Conservation (phyloP, 1,140 invertebrate species). For the Heliconius congener region DNA sequence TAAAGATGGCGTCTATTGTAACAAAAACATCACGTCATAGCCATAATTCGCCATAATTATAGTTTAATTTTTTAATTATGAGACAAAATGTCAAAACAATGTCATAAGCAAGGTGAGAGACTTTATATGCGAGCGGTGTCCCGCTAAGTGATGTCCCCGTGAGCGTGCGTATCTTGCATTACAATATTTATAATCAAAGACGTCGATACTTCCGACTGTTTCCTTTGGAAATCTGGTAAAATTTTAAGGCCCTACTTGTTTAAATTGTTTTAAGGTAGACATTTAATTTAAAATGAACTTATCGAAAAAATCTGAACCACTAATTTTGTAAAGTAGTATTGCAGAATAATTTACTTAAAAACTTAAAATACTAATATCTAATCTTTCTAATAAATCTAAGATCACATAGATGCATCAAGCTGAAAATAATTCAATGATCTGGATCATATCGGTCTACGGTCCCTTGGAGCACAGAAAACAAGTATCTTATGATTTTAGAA, state of each 20-base stretch:
- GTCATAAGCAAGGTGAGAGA: conserved; percentile 46
- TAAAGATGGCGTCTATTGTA: conserved; percentile 4
- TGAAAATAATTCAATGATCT: too few species aligned
- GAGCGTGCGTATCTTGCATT: conserved; percentile 28
- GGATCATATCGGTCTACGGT: too few species aligned
- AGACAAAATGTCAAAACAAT: conserved; percentile 41
- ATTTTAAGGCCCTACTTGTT: not conserved
- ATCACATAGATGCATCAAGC: too few species aligned
- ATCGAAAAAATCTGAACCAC: too few species aligned
- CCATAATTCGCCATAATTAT: conserved; percentile 12
- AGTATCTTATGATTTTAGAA: too few species aligned
- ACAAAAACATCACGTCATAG: not conserved
- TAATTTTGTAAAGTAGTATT: too few species aligned
- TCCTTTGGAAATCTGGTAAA: not conserved
- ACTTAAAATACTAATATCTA: too few species aligned
- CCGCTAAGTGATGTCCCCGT: conserved; percentile 40
- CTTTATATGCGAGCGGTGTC: conserved; percentile 38
- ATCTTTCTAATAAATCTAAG: too few species aligned
- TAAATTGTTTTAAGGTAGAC: not conserved
- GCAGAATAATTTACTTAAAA: too few species aligned
- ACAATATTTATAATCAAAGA: conserved; percentile 29
- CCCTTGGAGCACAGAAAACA: too few species aligned
- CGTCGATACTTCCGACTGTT: conserved; percentile 30
- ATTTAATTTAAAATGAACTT: not conserved
- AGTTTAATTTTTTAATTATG: not conserved